Evolutionary conservation across 2,888 invertebrate genomes (phyloP), one percentile per base, ranked within the genome.

Genomic region (Drosophila formosana): DNA sequence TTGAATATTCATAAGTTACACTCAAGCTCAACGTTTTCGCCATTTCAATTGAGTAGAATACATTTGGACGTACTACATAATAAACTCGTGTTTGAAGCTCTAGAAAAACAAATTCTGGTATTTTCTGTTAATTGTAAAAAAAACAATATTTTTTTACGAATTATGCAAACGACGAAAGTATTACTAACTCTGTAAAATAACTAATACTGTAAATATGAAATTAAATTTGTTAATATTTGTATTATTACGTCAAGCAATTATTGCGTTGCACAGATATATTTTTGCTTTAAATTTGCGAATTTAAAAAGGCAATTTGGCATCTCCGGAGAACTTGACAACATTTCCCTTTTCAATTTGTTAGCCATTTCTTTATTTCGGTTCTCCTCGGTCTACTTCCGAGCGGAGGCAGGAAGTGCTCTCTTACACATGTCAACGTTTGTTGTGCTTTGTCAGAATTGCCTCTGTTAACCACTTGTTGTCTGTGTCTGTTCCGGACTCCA

Each of bases 391-490:
- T 43, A 25, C 66, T 55, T 62, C 51, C 50, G 28, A 11, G 51
- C 11, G 49, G 53, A 13, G 18, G 13, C 58, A 25, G 60, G 50
- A 66, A 65, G 61, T 43, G 56, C 47, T 51, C 63, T 46, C 45
- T 43, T 63, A 61, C 79, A 69, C 63, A 81, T 84, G 69, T 76
- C 63, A 66, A 46, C 61, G 53, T 55, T 53, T 58, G 62, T 58
- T 62, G 47, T 60, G 39, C 52, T 51, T 61, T 55, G 69, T 67
- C 53, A 61, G 18, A 39, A 50, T 60, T 53, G 25, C 53, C 55
- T 45, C 34, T 37, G 72, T 70, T 66, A 72, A 68, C 61, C 72
- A 82, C 71, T 82, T 75, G 80, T 75, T 70, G 68, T 66, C 8
- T 39, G 13, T 41, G 61, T 51, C 32, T 25, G 56, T 45, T 11